A percentile compares a stretch with the other conserved stretches of the same genome.
Evolutionary conservation across 2,113 vertebrate species (phyloP).

Genomic region (Myanophis thanlyinensis): DNA sequence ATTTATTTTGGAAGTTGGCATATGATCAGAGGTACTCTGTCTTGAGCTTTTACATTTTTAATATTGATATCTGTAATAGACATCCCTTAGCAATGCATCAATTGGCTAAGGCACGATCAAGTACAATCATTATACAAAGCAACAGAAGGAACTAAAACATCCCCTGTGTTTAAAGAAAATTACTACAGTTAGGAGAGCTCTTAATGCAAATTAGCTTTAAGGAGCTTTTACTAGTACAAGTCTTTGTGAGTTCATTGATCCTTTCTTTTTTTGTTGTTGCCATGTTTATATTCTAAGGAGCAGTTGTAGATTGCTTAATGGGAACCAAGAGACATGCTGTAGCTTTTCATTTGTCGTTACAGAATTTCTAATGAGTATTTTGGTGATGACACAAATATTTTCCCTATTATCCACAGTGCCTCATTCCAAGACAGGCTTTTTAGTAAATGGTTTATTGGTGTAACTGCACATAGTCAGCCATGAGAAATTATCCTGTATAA

Average conservation of each 20-base stretch:
- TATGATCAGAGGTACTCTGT: not conserved
- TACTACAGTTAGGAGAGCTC: not conserved
- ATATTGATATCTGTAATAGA: not conserved
- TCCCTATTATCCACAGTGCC: constrained; percentile 27
- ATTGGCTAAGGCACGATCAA: not conserved
- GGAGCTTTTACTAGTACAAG: not conserved
- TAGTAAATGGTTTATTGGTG: constrained; percentile 50
- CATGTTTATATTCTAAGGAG: constrained; percentile 9
- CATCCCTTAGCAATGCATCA: not conserved
- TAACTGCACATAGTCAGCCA: constrained; percentile 23
- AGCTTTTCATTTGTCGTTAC: constrained; percentile 46
- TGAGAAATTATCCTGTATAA: constrained; percentile 23
- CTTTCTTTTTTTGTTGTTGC: not conserved
- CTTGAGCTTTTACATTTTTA: not conserved
- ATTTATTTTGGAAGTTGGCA: not conserved
- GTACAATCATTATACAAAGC: not conserved
- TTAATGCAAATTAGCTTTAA: constrained; percentile 20
- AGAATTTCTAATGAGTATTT: constrained; percentile 36
- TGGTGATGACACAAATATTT: constrained; percentile 37
- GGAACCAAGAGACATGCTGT: constrained; percentile 31
- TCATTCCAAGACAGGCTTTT: constrained; percentile 36
- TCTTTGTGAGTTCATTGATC: constrained; percentile 22
- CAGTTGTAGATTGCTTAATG: constrained; percentile 9
- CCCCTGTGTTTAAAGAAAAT: constrained; percentile 20
- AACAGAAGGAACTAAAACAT: not conserved